Conservation (phyloP, 2,113 vertebrate species). For the Nettapus auritus region DNA sequence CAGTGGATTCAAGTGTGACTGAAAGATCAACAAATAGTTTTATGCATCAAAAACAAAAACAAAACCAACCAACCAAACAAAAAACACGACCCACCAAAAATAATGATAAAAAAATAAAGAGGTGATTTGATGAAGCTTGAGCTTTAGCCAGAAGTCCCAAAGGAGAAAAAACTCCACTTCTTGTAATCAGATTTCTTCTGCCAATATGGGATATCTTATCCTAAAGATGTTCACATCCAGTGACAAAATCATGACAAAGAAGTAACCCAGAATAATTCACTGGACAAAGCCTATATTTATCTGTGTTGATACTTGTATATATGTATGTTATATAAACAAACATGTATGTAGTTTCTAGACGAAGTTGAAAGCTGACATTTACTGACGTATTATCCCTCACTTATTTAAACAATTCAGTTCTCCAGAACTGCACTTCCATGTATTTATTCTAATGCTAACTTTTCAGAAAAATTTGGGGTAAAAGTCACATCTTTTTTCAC, state of each 20-base stretch:
- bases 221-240: not conserved
- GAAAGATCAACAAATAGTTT: not conserved
- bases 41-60: not conserved
- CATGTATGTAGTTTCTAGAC: rapidly evolving
- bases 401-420: not conserved
- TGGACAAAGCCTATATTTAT: not conserved
- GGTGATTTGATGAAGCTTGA: not conserved
- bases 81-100: too few species aligned
- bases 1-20: not conserved
- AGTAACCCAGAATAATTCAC: not conserved
- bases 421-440: not conserved
- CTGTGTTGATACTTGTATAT: not conserved
- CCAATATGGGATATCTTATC: not conserved
- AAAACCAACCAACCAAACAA: not conserved
- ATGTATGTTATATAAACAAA: not conserved
- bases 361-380: not conserved
- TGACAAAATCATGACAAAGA: not conserved
- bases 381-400: not conserved
- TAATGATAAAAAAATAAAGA: not conserved
- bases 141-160: not conserved
- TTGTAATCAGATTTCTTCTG: not conserved
- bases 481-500: not conserved
- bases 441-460: not conserved
- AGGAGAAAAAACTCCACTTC: not conserved
- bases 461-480: not conserved